Conservation (phyloP, 1,140 invertebrate genomes). For the Teleopsis dalmanni region DNA sequence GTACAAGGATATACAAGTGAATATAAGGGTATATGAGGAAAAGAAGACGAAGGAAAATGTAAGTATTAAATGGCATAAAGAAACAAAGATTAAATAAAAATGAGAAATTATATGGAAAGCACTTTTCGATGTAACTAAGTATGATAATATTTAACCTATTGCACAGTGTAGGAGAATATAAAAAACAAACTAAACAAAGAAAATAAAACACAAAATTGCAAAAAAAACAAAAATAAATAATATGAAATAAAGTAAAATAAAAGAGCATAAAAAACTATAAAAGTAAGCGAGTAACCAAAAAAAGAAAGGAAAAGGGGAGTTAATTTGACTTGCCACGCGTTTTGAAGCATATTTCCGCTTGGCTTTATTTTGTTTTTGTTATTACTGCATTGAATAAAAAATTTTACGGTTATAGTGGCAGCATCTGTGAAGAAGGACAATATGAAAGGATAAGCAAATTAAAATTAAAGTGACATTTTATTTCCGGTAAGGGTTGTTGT, state of each 20-base stretch:
- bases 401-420: not conserved
- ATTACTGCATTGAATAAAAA: not conserved
- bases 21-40: not conserved
- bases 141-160: not conserved
- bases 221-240: not conserved
- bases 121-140: not conserved
- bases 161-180: not conserved
- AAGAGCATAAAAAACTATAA: not conserved
- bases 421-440: slow-evolving; percentile 1
- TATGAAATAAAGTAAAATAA: not conserved
- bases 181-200: not conserved
- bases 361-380: not conserved
- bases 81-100: too few species aligned
- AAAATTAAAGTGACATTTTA: slow-evolving; percentile 7
- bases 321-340: not conserved
- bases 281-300: not conserved
- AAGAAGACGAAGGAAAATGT: not conserved
- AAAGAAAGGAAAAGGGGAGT: not conserved
- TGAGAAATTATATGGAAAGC: too few species aligned
- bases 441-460: slow-evolving; percentile 7
- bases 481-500: not conserved
- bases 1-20: not conserved
- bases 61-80: not conserved
- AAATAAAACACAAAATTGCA: not conserved
- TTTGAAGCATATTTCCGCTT: not conserved